A percentile compares a stretch with the other conserved stretches of the same genome.
These are phyloP conservation scores for Picathartes gymnocephalus DNA, from an alignment of 2,113 vertebrate genomes.

Conservation along the genomic window DNA sequence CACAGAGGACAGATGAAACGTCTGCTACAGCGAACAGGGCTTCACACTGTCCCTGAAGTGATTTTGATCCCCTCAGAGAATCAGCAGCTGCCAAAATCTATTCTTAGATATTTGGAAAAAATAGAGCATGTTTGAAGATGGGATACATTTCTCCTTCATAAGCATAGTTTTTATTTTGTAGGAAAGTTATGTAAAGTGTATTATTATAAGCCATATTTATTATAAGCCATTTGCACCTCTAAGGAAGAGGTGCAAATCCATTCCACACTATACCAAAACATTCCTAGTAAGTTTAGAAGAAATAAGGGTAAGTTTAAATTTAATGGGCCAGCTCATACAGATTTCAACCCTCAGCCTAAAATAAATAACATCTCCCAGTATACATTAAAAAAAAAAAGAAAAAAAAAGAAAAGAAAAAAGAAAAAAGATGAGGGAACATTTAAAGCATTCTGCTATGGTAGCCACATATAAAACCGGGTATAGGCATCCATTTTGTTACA, in stretches of 20 bases:
- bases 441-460: background rate
- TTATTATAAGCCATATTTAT: background rate
- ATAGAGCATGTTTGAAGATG: background rate
- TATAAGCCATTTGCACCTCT: background rate
- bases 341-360: background rate
- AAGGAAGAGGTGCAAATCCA: background rate
- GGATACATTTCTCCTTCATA: background rate
- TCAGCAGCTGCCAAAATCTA: slow-evolving; percentile 21
- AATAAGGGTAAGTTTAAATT: background rate
- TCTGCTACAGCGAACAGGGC: background rate
- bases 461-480: background rate
- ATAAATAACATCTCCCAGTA: background rate
- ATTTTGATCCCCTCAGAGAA: slow-evolving; percentile 4
- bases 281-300: background rate
- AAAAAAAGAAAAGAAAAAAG: too few species aligned
- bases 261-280: background rate
- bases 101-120: slow-evolving; percentile 18
- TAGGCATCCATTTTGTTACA: background rate
- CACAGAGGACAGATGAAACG: background rate
- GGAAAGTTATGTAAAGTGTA: background rate
- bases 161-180: background rate
- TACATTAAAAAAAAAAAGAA: background rate
- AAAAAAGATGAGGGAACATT: rapidly evolving
- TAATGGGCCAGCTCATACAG: background rate
- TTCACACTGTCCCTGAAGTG: background rate